Percentiles rank a stretch among this genome's conserved stretches.
Conservation (phyloP, 2,113 vertebrate species). For the Pardalotus punctatus region DNA sequence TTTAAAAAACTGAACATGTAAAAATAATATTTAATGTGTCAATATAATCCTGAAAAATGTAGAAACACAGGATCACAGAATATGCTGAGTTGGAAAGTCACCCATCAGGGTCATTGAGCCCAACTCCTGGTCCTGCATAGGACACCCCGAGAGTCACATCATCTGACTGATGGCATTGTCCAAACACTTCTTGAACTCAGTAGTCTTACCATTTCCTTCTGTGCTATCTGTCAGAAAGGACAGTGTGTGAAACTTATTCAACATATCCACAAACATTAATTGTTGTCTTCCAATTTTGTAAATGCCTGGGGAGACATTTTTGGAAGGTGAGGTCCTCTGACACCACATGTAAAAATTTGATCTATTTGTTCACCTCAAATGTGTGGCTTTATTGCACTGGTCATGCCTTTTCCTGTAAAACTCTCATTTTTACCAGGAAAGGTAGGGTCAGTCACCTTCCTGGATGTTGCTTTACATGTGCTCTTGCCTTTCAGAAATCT, state of each 20-base stretch:
- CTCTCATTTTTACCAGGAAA: not conserved
- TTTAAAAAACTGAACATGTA: not conserved
- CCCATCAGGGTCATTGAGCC: not conserved
- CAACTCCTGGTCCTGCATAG: not conserved
- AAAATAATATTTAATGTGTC: not conserved
- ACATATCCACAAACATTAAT: not conserved
- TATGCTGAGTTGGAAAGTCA: not conserved
- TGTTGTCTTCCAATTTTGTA: not conserved
- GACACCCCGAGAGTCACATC: too few species aligned
- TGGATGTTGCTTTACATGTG: not conserved
- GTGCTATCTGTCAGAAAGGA: not conserved
- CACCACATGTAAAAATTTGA: not conserved
- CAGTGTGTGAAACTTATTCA: not conserved
- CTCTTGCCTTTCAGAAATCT: conserved; percentile 84
- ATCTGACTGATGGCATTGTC: not conserved
- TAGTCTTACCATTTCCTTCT: not conserved
- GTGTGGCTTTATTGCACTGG: not conserved
- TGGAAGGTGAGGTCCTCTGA: not conserved
- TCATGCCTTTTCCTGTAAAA: not conserved
- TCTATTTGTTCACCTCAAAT: not conserved
- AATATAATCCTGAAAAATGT: not conserved
- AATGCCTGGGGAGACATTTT: not conserved
- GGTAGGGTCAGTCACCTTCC: not conserved
- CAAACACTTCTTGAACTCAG: not conserved
- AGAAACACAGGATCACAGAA: not conserved